Percentiles rank a stretch among this genome's conserved stretches.
phyloP scores from a whole-genome alignment of 2,113 vertebrate genomes.

The Dipodomys spectabilis region DNA sequence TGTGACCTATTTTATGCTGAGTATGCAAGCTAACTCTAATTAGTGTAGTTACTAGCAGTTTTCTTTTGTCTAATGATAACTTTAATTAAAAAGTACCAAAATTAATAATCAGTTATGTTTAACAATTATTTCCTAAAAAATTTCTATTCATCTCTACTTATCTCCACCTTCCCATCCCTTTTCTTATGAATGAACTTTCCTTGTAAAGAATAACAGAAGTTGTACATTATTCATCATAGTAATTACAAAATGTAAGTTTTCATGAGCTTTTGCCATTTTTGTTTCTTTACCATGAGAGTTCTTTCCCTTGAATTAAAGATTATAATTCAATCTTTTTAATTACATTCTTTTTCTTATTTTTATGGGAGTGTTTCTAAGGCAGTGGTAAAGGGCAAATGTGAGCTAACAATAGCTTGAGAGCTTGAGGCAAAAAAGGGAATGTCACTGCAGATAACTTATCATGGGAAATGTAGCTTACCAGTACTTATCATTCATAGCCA shows the following conservation, averaged over 20 bases:
- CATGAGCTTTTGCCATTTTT: background rate
- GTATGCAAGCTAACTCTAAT: background rate
- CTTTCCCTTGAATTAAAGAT: background rate
- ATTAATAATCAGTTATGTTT: slow-evolving; percentile 8
- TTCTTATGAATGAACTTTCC: background rate
- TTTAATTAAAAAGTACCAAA: slow-evolving; percentile 21
- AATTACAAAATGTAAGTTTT: background rate
- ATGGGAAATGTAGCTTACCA: background rate
- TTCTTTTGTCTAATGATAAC: slow-evolving; percentile 35
- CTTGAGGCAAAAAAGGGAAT: background rate
- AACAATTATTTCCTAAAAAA: slow-evolving; percentile 34
- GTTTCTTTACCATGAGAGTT: background rate
- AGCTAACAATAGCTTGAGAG: background rate
- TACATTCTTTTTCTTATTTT: background rate
- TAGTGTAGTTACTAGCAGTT: background rate
- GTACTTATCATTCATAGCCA: slow-evolving; percentile 19
- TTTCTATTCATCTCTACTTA: background rate
- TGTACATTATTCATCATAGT: background rate
- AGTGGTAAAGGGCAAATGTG: background rate
- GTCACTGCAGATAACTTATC: background rate
- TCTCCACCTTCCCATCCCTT: background rate
- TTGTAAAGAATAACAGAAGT: background rate
- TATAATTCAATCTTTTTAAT: background rate
- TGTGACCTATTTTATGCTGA: background rate
- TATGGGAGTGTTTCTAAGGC: background rate